These are phyloP conservation scores for Acleris literana DNA, from an alignment of 2,888 invertebrate species.

Conservation along the genomic window DNA sequence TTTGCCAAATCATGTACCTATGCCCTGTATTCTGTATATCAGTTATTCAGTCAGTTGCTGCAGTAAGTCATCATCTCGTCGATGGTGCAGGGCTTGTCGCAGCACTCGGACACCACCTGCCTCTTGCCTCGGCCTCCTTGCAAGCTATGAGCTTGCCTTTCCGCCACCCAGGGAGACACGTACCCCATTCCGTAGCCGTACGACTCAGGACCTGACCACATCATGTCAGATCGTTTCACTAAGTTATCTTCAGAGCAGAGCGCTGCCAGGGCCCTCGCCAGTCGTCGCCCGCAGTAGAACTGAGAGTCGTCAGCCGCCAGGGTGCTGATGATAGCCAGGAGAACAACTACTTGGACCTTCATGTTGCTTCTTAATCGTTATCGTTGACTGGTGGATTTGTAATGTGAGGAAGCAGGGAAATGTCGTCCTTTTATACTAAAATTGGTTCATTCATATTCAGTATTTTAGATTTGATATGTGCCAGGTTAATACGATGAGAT, in stretches of 20 bases:
- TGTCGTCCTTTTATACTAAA: neutral
- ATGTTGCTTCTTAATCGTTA: neutral
- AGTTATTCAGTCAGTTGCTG: neutral
- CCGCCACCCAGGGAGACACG: constrained; percentile 9
- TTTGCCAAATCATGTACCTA: constrained; percentile 1
- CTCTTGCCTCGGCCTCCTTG: constrained; percentile 6
- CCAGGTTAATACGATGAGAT: neutral
- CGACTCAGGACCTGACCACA: neutral
- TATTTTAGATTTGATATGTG: neutral
- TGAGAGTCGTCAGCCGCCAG: constrained; percentile 12
- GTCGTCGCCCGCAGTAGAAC: constrained; percentile 16
- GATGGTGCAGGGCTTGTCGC: constrained; percentile 16
- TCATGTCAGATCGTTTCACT: constrained; percentile 2
- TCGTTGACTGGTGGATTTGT: no score
- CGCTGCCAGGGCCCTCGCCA: constrained; percentile 7
- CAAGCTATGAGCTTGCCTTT: neutral
- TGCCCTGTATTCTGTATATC: neutral
- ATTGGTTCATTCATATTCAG: neutral
- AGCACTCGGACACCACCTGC: constrained; percentile 20
- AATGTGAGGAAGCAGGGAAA: no score
- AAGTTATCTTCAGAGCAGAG: constrained; percentile 12
- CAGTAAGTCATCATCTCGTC: constrained; percentile 17
- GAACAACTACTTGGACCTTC: constrained; percentile 12
- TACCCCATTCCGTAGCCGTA: neutral
- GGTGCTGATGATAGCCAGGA: neutral